These are phyloP conservation scores for Spinus olivaceus DNA, from an alignment of 2,797 vertebrate species.

Conservation along the genomic window DNA sequence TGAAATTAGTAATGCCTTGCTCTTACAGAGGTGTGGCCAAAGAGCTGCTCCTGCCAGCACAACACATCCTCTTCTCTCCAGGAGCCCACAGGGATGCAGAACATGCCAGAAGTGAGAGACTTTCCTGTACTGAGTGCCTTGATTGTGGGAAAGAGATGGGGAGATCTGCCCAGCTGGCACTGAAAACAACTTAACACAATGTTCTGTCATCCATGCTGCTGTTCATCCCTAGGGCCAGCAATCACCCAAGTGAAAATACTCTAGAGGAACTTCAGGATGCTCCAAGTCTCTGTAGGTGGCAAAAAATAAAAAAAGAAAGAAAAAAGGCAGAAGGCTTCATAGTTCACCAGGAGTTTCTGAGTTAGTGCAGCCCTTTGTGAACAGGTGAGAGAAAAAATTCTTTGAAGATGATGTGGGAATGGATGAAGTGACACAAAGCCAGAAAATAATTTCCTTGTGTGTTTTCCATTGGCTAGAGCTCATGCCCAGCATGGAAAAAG, in stretches of 20 bases:
- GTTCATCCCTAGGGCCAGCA: background rate
- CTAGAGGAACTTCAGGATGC: background rate
- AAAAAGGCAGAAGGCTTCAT: background rate
- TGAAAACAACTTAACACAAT: background rate
- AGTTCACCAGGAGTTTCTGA: background rate
- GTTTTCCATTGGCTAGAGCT: background rate
- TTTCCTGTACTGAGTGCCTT: background rate
- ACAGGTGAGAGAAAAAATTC: background rate
- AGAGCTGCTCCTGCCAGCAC: background rate
- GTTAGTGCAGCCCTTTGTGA: background rate
- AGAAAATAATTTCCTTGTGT: fast-evolving
- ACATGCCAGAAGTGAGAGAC: fast-evolving
- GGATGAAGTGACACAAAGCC: fast-evolving
- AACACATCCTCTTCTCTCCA: background rate
- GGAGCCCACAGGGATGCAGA: fast-evolving
- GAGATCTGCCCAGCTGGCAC: background rate
- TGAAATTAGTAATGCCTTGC: background rate
- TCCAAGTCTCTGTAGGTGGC: background rate
- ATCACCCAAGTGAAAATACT: background rate
- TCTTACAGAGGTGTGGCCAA: background rate
- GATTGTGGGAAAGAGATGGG: background rate
- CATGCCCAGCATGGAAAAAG: background rate
- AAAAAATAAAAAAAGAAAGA: background rate
- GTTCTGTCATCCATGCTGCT: background rate
- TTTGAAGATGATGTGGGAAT: background rate